These are phyloP conservation scores for Mythimna albipuncta DNA, from an alignment of 2,888 invertebrate genomes.

Conservation along the genomic window DNA sequence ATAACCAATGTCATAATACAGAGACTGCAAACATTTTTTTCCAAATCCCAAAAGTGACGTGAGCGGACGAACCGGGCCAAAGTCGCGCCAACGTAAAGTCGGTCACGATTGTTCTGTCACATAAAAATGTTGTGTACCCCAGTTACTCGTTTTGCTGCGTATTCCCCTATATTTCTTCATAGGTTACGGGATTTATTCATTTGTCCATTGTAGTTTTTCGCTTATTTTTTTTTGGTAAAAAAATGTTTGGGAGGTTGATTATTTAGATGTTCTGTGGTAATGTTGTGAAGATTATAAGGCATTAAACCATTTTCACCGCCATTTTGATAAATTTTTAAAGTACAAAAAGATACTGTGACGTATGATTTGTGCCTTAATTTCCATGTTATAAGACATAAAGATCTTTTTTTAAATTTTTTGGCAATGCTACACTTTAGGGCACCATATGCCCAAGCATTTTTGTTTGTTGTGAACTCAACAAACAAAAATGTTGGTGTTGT, in stretches of 20 bases:
- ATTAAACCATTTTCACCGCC: background rate
- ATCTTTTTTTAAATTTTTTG: background rate
- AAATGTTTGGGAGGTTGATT: slow-evolving; percentile 5
- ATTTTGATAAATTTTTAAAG: no score
- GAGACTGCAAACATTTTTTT: slow-evolving; percentile 38
- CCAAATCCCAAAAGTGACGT: slow-evolving; percentile 34
- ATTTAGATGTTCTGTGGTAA: background rate
- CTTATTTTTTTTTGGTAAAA: background rate
- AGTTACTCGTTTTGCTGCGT: slow-evolving; percentile 31
- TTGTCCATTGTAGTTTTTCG: background rate
- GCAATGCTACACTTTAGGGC: background rate
- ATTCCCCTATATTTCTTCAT: slow-evolving; percentile 38
- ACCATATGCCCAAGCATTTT: background rate
- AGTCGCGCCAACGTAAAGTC: slow-evolving; percentile 42
- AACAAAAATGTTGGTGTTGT: no score
- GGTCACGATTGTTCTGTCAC: slow-evolving; percentile 48
- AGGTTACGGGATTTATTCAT: slow-evolving; percentile 24
- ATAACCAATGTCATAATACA: slow-evolving; percentile 20
- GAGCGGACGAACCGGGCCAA: slow-evolving; percentile 15
- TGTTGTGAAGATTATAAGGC: background rate
- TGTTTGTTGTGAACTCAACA: background rate
- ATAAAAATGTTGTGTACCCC: slow-evolving; percentile 50
- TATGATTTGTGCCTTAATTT: background rate
- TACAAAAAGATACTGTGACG: background rate
- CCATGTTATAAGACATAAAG: background rate